Evolutionary conservation across 2,113 vertebrate genomes (phyloP).

Genomic region (Madoqua kirkii): DNA sequence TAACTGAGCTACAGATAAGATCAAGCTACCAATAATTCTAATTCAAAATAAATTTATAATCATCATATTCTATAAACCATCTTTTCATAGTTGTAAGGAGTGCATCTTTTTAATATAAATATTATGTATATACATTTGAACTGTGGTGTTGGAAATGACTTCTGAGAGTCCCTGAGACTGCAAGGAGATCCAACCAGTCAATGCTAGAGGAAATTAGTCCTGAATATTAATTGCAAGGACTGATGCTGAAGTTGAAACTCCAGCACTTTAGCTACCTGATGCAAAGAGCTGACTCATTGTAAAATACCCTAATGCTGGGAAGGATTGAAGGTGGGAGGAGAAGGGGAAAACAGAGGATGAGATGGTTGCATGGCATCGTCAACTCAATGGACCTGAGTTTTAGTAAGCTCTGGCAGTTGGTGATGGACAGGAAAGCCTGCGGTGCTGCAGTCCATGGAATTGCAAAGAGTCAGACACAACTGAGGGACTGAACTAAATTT

Average conservation of each 20-base stretch:
- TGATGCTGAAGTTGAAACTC: neutral
- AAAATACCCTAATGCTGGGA: neutral
- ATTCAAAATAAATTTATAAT: neutral
- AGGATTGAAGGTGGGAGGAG: neutral
- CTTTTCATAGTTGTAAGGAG: neutral
- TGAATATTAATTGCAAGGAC: neutral
- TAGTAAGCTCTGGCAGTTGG: neutral
- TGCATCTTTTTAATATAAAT: neutral
- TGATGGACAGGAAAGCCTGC: neutral
- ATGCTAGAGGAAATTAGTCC: neutral
- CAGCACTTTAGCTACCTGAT: neutral
- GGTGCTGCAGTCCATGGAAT: neutral
- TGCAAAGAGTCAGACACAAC: neutral
- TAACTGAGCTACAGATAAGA: neutral
- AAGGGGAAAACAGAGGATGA: neutral
- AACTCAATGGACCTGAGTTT: neutral
- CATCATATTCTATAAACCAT: neutral
- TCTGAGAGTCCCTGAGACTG: neutral
- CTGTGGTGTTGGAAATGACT: neutral
- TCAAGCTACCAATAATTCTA: neutral
- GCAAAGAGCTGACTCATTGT: neutral
- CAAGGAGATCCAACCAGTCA: neutral
- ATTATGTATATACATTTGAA: neutral
- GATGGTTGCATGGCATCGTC: fast-evolving
- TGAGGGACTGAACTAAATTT: neutral